Evolutionary conservation across 1,140 invertebrate species (phyloP).

Genomic region (Plutomurus gul): DNA sequence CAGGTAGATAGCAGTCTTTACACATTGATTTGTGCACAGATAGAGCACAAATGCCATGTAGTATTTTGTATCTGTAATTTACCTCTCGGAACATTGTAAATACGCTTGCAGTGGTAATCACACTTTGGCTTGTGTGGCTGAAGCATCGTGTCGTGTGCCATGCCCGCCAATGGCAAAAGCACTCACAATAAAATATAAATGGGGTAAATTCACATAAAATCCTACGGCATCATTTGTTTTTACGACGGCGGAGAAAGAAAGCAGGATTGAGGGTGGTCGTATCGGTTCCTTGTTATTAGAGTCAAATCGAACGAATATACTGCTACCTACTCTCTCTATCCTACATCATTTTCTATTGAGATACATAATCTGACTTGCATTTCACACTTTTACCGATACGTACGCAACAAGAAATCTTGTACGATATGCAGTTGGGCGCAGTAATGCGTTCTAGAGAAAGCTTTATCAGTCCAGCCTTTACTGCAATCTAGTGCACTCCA

Average conservation of each 20-base stretch:
- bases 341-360: constrained; percentile 19
- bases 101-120: too few relatives aligned
- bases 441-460: background rate
- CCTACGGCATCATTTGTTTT: constrained; percentile 14
- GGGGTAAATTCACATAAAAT: constrained; percentile 20
- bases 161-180: background rate
- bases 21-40: too few relatives aligned
- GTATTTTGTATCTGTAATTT: too few relatives aligned
- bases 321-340: background rate
- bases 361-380: background rate
- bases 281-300: background rate
- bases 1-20: too few relatives aligned
- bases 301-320: background rate
- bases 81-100: too few relatives aligned
- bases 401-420: background rate
- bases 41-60: too few relatives aligned
- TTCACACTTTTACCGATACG: background rate
- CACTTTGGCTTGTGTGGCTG: too few relatives aligned
- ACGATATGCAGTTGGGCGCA: background rate
- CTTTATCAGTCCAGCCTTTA: background rate
- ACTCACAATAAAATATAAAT: constrained; percentile 28
- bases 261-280: background rate
- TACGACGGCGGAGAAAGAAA: background rate
- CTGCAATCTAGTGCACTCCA: background rate
- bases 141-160: too few relatives aligned